Evolutionary conservation across 30 jellyfish, hydroid and myxozoan genomes (phyloP).

Genomic region (Calvadosia cruxmelitensis): DNA sequence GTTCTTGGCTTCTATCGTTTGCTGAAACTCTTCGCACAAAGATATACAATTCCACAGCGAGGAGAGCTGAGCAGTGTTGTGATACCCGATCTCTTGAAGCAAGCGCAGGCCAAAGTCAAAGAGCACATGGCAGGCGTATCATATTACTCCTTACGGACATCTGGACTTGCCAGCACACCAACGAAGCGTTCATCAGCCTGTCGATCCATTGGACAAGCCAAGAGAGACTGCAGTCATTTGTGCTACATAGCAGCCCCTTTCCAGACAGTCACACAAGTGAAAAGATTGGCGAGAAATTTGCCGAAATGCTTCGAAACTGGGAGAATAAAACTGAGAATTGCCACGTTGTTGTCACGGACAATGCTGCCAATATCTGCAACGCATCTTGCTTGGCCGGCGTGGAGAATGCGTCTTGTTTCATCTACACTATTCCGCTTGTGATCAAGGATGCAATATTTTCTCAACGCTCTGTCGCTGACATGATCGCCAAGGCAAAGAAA

Average conservation of each 20-base stretch:
- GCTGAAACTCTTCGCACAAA: conserved; percentile 32
- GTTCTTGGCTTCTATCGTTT: conserved; percentile 38
- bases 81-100: conserved; percentile 24
- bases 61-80: conserved; percentile 17
- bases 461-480: conserved; percentile 38
- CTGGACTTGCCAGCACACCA: conserved; percentile 51
- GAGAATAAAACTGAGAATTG: conserved; percentile 25
- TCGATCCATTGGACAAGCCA: conserved; percentile 27
- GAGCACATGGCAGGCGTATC: conserved; percentile 22
- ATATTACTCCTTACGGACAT: conserved; percentile 41
- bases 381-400: conserved; percentile 22
- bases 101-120: conserved; percentile 11
- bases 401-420: conserved; percentile 38
- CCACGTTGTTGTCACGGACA: conserved; percentile 56
- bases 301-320: conserved; percentile 26
- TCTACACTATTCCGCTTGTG: conserved; percentile 26
- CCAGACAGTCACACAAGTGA: conserved; percentile 49
- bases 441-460: conserved; percentile 25
- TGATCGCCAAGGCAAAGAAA: conserved; percentile 38
- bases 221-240: background rate
- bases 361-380: conserved; percentile 47
- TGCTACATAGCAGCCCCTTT: conserved; percentile 23
- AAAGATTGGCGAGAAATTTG: conserved; percentile 22
- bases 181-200: conserved; percentile 36
- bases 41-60: conserved; percentile 32